Evolutionary conservation across 2,797 vertebrate species (phyloP).

Genomic region (Lepidocolaptes lacrymiger): DNA sequence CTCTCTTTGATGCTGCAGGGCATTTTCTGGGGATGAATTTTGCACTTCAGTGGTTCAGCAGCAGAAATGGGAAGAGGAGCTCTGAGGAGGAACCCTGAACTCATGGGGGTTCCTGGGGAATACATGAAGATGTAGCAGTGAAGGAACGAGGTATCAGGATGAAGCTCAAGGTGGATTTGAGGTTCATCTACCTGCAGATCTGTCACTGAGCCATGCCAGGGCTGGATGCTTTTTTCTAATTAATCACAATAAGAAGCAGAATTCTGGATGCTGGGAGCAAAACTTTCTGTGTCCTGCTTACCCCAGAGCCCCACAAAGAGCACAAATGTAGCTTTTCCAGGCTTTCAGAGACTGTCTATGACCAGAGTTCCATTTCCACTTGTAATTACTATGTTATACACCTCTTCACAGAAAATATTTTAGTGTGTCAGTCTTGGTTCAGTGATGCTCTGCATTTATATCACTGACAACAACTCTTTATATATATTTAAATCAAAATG

Average conservation of each 20-base stretch:
- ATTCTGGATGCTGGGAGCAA: slow-evolving; percentile 23
- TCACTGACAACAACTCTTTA: background rate
- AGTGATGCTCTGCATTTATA: slow-evolving; percentile 10
- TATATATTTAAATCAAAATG: background rate
- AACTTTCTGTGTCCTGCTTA: slow-evolving; percentile 49
- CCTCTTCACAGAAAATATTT: slow-evolving; percentile 39
- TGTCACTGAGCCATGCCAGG: background rate
- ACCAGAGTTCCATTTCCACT: slow-evolving; percentile 17
- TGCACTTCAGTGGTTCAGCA: background rate
- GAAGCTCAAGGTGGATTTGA: background rate
- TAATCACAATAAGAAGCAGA: slow-evolving; percentile 61
- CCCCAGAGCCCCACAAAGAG: background rate
- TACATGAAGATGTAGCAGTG: background rate
- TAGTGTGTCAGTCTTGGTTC: background rate
- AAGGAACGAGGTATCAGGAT: slow-evolving; percentile 10
- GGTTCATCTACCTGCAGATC: background rate
- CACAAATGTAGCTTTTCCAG: slow-evolving; percentile 33
- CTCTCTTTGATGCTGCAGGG: background rate
- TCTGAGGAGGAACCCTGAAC: background rate
- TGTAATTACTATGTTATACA: slow-evolving; percentile 14
- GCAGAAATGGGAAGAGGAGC: background rate
- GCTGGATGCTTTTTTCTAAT: background rate
- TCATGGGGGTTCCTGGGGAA: background rate
- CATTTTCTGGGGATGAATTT: background rate
- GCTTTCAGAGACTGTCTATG: slow-evolving; percentile 35